Evolutionary conservation across 2,113 vertebrate species (phyloP).

Genomic region (Narcine bancroftii): DNA sequence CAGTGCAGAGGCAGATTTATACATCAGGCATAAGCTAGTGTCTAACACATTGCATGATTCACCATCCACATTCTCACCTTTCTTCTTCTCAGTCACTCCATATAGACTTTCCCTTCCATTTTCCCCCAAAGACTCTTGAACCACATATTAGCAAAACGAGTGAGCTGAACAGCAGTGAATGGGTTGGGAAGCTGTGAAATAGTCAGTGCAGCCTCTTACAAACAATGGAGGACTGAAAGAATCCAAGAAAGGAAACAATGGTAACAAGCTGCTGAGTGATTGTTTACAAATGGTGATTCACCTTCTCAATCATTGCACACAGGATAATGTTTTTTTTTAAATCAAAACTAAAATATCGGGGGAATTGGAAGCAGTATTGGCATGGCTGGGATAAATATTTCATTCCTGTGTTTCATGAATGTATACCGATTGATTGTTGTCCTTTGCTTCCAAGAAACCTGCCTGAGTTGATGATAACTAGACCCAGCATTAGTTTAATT

Average conservation of each 20-base stretch:
- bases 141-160: background rate
- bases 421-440: background rate
- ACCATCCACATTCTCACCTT: background rate
- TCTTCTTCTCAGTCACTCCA: background rate
- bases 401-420: background rate
- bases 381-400: background rate
- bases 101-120: background rate
- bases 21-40: background rate
- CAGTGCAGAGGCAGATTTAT: background rate
- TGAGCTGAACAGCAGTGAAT: background rate
- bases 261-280: background rate
- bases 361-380: background rate
- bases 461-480: background rate
- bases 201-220: background rate
- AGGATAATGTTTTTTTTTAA: background rate
- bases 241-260: background rate
- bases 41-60: background rate
- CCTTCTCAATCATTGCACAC: background rate
- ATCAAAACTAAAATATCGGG: too few relatives aligned
- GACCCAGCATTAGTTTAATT: background rate
- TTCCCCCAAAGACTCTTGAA: too few relatives aligned
- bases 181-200: background rate
- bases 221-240: background rate
- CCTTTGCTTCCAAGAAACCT: background rate
- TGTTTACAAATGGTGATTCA: background rate